A percentile compares a stretch with the other conserved stretches of the same genome.
phyloP scores from a whole-genome alignment of 1,140 invertebrate genomes.

The Sinonovacula constricta region DNA sequence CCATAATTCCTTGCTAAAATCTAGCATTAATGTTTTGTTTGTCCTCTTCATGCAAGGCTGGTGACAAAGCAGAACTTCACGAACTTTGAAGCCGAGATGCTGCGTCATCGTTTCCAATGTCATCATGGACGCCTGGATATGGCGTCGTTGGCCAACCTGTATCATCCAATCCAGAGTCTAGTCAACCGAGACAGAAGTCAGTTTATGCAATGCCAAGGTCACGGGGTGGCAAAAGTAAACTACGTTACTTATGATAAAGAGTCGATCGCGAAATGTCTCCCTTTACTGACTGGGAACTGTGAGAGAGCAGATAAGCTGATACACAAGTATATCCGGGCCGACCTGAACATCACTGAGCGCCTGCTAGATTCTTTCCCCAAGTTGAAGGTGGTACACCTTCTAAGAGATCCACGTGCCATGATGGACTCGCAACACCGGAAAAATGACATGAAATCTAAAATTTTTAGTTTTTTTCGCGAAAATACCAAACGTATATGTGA shows the following conservation, averaged over 20 bases:
- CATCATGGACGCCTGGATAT: not conserved
- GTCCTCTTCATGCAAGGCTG: too few species aligned
- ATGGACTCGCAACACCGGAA: constrained; percentile 42
- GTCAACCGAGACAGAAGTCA: not conserved
- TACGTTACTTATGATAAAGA: too few species aligned
- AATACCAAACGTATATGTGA: constrained; percentile 17
- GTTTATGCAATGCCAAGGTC: constrained; percentile 3
- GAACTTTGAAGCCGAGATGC: not conserved
- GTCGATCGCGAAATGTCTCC: constrained; percentile 16
- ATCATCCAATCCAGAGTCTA: not conserved
- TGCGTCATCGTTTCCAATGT: not conserved
- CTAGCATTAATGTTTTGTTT: too few species aligned
- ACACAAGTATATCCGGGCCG: constrained; percentile 26
- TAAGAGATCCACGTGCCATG: constrained; percentile 46
- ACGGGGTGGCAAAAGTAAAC: too few species aligned
- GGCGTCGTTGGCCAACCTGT: not conserved
- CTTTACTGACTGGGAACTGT: not conserved
- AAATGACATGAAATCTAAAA: constrained; percentile 25
- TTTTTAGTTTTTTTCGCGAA: not conserved
- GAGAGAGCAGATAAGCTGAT: not conserved
- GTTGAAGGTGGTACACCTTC: constrained; percentile 19
- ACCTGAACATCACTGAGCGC: not conserved
- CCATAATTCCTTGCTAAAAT: too few species aligned
- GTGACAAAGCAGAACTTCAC: too few species aligned
- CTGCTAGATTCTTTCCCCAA: constrained; percentile 8